Percentiles rank a stretch among this genome's conserved stretches.
phyloP scores from a whole-genome alignment of 2,888 invertebrate species.

The Drosophila mercatorum region DNA sequence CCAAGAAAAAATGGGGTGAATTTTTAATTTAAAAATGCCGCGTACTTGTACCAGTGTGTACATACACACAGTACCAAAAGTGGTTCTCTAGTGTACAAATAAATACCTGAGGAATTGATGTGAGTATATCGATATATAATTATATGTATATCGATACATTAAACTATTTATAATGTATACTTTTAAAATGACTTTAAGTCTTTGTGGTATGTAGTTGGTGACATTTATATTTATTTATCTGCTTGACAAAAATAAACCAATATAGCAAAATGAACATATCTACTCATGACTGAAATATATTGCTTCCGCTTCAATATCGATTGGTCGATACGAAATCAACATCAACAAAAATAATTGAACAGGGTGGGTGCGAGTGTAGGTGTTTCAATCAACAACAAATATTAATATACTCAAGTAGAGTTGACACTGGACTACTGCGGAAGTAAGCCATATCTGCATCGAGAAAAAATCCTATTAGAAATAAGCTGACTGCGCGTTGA shows the following conservation, averaged over 20 bases:
- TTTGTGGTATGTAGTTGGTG: neutral
- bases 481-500: conserved; percentile 16
- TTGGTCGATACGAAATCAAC: conserved; percentile 26
- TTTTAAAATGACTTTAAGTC: neutral
- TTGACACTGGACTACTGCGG: conserved; percentile 19
- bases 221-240: neutral
- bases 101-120: neutral
- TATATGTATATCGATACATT: conserved; percentile 6
- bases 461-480: conserved; percentile 21
- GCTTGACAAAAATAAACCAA: too few relatives aligned
- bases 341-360: conserved; percentile 48
- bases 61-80: neutral
- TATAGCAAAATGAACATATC: neutral
- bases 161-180: neutral
- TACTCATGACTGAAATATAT: neutral
- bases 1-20: neutral
- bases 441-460: conserved; percentile 44
- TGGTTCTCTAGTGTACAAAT: conserved; percentile 8
- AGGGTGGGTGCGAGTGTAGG: conserved; percentile 40
- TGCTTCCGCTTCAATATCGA: conserved; percentile 22
- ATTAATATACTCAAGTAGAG: conserved; percentile 38
- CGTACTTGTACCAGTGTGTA: conserved; percentile 16
- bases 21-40: conserved; percentile 10
- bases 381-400: conserved; percentile 52
- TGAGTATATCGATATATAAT: conserved; percentile 3